phyloP scores from a whole-genome alignment of 2,797 vertebrate genomes.

The Esox lucius region DNA sequence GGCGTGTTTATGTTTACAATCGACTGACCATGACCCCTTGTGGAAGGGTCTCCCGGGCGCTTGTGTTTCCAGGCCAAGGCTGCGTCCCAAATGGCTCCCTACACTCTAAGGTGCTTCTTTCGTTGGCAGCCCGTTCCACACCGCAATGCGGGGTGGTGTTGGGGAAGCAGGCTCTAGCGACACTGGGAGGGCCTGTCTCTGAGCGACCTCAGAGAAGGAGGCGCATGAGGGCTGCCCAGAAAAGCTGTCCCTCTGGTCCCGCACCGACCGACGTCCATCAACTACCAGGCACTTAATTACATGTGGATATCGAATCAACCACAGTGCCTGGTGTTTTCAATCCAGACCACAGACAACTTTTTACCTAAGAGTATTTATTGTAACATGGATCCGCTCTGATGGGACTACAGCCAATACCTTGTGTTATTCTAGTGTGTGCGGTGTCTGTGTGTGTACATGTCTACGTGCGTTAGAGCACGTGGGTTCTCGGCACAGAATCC shows the following conservation, averaged over 20 bases:
- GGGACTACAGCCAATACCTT: constrained; percentile 27
- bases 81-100: background rate
- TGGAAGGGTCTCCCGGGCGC: constrained; percentile 6
- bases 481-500: constrained; percentile 20
- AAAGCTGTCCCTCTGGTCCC: background rate
- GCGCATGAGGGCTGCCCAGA: background rate
- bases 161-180: constrained; percentile 1
- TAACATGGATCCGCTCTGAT: constrained; percentile 30
- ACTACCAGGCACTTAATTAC: constrained; percentile 42
- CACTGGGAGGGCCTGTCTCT: constrained; percentile 36
- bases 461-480: constrained; percentile 29
- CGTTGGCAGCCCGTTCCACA: too few relatives aligned
- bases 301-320: constrained; percentile 28
- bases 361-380: constrained; percentile 25
- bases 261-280: constrained; percentile 48
- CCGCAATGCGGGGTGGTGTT: background rate
- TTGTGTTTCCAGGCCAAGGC: constrained; percentile 16
- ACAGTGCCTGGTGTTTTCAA: constrained; percentile 12
- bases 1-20: constrained; percentile 69
- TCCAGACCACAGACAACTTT: constrained; percentile 27
- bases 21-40: constrained; percentile 34
- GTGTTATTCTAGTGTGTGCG: constrained; percentile 18
- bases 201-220: background rate
- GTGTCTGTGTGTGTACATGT: constrained; percentile 8
- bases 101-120: background rate